Conservation (phyloP, 2,113 vertebrate genomes). For the Anoura caudifer region DNA sequence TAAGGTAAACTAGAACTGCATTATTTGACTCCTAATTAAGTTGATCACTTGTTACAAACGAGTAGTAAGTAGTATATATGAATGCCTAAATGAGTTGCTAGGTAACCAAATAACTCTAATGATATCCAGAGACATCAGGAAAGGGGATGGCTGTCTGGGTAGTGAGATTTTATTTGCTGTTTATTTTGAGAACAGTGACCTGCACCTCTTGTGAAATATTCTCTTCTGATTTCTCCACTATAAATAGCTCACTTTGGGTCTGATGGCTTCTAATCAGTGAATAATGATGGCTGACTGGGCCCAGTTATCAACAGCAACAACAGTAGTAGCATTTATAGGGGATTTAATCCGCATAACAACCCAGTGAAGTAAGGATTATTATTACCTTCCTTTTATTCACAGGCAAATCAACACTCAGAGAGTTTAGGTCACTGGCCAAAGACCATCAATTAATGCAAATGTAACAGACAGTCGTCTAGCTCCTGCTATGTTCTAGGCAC, state of each 20-base stretch:
- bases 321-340: constrained; percentile 25
- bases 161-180: constrained; percentile 56
- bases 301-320: constrained; percentile 37
- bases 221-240: constrained; percentile 69
- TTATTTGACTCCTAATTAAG: constrained; percentile 67
- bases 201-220: constrained; percentile 66
- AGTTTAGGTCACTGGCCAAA: neutral
- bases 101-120: constrained; percentile 35
- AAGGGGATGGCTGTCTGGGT: constrained; percentile 33
- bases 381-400: constrained; percentile 36
- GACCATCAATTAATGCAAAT: neutral
- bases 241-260: constrained; percentile 72
- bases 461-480: neutral
- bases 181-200: constrained; percentile 66
- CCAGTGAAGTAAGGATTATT: constrained; percentile 58
- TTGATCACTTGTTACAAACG: constrained; percentile 58
- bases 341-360: constrained; percentile 55
- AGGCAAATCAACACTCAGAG: neutral
- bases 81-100: constrained; percentile 29
- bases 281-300: constrained; percentile 46
- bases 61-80: constrained; percentile 49
- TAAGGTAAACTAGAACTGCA: constrained; percentile 71
- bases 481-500: neutral
- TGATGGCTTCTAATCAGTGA: constrained; percentile 69
- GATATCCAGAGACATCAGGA: constrained; percentile 39